A percentile compares a stretch with the other conserved stretches of the same genome.
phyloP scores from a whole-genome alignment of 2,888 invertebrate genomes.

The Himalopsyche anomala region DNA sequence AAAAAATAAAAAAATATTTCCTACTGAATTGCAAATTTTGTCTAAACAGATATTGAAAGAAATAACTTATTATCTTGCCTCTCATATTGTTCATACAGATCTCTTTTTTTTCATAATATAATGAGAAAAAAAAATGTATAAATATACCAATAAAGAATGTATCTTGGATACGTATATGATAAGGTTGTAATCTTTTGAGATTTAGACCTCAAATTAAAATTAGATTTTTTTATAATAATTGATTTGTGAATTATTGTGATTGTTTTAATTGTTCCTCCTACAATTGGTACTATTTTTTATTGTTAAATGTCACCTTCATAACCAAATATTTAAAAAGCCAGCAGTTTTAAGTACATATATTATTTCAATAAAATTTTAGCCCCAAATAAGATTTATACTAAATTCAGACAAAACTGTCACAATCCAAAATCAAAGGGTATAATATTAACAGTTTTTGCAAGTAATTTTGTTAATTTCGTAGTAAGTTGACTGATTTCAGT shows the following conservation, averaged over 20 bases:
- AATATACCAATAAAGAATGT: neutral
- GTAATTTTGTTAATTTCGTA: too few relatives aligned
- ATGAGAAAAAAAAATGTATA: neutral
- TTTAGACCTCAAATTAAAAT: neutral
- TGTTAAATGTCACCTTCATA: neutral
- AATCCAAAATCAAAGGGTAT: too few relatives aligned
- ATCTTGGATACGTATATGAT: neutral
- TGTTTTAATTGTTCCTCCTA: conserved; percentile 4
- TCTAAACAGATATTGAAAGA: too few relatives aligned
- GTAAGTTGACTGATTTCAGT: too few relatives aligned
- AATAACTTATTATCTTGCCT: neutral
- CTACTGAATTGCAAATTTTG: too few relatives aligned
- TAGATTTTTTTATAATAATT: neutral
- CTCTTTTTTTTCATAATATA: neutral
- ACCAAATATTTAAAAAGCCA: neutral
- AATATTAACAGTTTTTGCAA: too few relatives aligned
- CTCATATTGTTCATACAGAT: neutral
- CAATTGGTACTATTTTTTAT: conserved; percentile 35
- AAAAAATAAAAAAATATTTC: too few relatives aligned
- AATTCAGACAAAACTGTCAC: too few relatives aligned
- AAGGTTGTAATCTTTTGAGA: neutral
- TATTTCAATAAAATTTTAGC: too few relatives aligned
- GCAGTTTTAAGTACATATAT: too few relatives aligned
- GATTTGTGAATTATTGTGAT: conserved; percentile 37
- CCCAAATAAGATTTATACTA: too few relatives aligned